These are phyloP conservation scores for Melanostoma scalare DNA, from an alignment of 2,888 invertebrate genomes.

Conservation along the genomic window DNA sequence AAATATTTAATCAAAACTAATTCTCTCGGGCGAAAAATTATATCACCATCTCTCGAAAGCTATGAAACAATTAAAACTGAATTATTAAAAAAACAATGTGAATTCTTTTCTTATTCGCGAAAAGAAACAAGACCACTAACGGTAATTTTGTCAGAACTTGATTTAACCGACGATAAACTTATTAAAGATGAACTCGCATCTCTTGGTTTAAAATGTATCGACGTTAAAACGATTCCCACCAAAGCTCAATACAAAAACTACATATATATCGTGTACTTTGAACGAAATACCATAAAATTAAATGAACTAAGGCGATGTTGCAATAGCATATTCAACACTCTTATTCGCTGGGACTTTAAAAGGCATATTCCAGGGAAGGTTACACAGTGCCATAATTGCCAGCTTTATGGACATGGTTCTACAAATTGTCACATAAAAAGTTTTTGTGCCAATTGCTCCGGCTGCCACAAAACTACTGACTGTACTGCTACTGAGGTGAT, in stretches of 20 bases:
- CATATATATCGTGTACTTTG: constrained; percentile 15
- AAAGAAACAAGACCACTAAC: background rate
- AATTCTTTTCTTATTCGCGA: background rate
- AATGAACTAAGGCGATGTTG: constrained; percentile 2
- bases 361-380: constrained; percentile 5
- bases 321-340: background rate
- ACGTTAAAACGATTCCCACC: background rate
- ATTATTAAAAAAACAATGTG: background rate
- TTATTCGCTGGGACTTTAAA: constrained; percentile 23
- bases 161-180: background rate
- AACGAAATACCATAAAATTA: constrained; percentile 10
- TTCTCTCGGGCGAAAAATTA: constrained; percentile 18
- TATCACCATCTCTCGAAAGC: background rate
- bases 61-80: constrained; percentile 13
- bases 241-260: constrained; percentile 4
- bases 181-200: constrained; percentile 1
- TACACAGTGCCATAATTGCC: constrained; percentile 11
- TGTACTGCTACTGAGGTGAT: background rate
- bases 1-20: constrained; percentile 23
- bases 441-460: constrained; percentile 17
- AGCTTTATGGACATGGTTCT: background rate
- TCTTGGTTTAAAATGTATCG: constrained; percentile 1
- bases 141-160: background rate
- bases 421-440: constrained; percentile 11
- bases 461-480: constrained; percentile 8